Percentiles rank a stretch among this genome's conserved stretches.
Conservation (phyloP, 2,888 invertebrate genomes). For the Nymphalis c-album region DNA sequence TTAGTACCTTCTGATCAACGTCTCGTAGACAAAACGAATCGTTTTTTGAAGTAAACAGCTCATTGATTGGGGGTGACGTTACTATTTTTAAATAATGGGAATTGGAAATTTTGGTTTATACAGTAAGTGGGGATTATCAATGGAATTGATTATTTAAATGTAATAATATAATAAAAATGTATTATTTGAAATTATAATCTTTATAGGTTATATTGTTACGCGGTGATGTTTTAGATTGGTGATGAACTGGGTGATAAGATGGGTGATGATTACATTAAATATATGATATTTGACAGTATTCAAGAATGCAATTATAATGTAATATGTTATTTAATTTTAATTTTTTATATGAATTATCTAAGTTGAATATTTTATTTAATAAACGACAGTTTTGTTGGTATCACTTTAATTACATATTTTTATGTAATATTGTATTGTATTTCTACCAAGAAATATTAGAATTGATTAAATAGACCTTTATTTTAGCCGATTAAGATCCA, state of each 20-base stretch:
- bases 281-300: conserved; percentile 11
- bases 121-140: neutral
- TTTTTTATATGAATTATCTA: neutral
- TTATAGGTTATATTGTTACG: neutral
- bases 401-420: neutral
- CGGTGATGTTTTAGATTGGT: neutral
- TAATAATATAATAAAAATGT: neutral
- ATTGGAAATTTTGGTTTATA: too few species aligned
- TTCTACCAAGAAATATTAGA: too few species aligned
- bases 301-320: neutral
- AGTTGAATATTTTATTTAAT: neutral
- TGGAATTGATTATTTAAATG: conserved; percentile 1
- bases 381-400: neutral
- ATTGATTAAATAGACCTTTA: too few species aligned
- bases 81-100: too few species aligned
- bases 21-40: too few species aligned
- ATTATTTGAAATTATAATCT: neutral
- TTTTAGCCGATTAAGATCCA: too few species aligned
- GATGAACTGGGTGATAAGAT: conserved; percentile 4
- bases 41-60: too few species aligned
- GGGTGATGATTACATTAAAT: neutral
- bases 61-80: too few species aligned
- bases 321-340: neutral
- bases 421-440: too few species aligned
- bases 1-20: too few species aligned